A percentile compares a stretch with the other conserved stretches of the same genome.
Conservation (phyloP, 2,888 invertebrate genomes). For the Pachymerium ferrugineum region DNA sequence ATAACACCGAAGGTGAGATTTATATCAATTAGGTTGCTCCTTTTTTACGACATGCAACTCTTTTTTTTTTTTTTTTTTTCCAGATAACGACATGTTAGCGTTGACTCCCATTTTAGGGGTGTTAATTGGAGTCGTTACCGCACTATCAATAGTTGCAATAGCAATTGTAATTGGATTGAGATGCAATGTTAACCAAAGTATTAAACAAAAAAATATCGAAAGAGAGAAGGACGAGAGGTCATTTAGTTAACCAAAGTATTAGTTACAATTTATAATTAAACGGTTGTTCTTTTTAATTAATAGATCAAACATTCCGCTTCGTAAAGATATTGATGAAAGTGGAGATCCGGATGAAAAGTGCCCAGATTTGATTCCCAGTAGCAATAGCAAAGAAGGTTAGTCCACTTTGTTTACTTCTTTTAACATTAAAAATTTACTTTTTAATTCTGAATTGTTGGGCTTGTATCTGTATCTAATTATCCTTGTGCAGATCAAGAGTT, state of each 20-base stretch:
- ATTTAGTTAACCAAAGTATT: not conserved
- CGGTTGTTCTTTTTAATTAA: not conserved
- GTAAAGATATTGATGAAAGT: constrained; percentile 35
- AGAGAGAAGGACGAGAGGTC: constrained; percentile 35
- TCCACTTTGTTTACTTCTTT: not conserved
- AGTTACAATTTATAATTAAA: too few species aligned
- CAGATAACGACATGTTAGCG: constrained; percentile 37
- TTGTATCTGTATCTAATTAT: not conserved
- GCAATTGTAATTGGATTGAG: constrained; percentile 72
- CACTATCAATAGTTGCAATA: constrained; percentile 66
- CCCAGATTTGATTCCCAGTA: constrained; percentile 56
- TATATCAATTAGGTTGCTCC: not conserved
- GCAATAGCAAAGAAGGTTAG: constrained; percentile 44
- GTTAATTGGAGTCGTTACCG: constrained; percentile 72
- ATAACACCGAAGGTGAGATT: constrained; percentile 9
- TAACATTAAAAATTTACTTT: not conserved
- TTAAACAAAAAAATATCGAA: constrained; percentile 33
- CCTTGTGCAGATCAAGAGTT: constrained; percentile 34
- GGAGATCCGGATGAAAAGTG: constrained; percentile 55
- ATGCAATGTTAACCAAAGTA: constrained; percentile 52
- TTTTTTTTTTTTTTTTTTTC: too few species aligned
- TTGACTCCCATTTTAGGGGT: constrained; percentile 80
- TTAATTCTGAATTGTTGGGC: not conserved
- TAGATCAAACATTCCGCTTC: constrained; percentile 36
- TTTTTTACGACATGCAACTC: too few species aligned